Conservation (phyloP, 2,797 vertebrate species). For the Anabacerthia variegaticeps region DNA sequence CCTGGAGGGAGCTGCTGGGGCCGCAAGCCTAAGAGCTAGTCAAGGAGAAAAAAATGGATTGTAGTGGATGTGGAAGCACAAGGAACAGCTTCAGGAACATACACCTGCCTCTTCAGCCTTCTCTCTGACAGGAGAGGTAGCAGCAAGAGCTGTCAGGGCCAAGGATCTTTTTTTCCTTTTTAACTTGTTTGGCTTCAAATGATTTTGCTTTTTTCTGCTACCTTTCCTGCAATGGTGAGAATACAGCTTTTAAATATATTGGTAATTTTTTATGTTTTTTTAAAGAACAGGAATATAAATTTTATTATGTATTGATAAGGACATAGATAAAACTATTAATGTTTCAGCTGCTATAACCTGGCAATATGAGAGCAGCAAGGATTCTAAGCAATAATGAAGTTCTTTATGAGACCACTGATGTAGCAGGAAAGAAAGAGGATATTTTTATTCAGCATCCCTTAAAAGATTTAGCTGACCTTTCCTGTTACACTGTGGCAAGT, state of each 20-base stretch:
- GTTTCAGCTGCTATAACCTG: not conserved
- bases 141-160: not conserved
- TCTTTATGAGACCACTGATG: not conserved
- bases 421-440: not conserved
- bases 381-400: not conserved
- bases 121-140: not conserved
- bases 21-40: rapidly evolving
- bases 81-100: not conserved
- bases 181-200: not conserved
- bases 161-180: not conserved
- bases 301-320: not conserved
- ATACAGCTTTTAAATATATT: not conserved
- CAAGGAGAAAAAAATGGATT: not conserved
- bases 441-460: not conserved
- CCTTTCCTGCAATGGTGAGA: not conserved
- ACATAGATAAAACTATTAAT: not conserved
- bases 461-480: not conserved
- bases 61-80: not conserved
- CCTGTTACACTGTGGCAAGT: not conserved
- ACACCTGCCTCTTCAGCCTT: not conserved
- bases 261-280: not conserved
- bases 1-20: not conserved
- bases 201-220: not conserved
- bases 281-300: not conserved
- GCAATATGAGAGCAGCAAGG: not conserved